Base-by-base conservation (phyloP, 2,113 vertebrate genomes). In the Choloepus hoffmanni region DNA sequence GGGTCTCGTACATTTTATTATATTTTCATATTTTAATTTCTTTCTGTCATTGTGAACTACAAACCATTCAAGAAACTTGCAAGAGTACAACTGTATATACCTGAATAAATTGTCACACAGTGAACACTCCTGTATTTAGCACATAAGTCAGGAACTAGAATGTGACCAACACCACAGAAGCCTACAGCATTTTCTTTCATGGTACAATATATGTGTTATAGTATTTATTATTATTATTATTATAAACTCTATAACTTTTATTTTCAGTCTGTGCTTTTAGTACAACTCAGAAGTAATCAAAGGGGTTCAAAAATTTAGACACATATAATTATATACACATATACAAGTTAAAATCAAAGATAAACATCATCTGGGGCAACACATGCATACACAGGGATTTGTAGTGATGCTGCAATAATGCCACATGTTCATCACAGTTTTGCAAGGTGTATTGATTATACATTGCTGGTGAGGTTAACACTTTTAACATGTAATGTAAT, bases 41-140 rank as follows among this genome's bases (percentile, higher is more conserved):
- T 45, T 84, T 76, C 14, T 76, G 43, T 89, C 89, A 7, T 48
- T 82, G 28, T 84, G 15, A 90, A 12, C 72, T 97, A 70, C n/a
- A 53, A 91, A 65, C 12, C 45, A 79, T 0, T 36, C 16, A 90
- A 67, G 14, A 86, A 87, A 43, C 4, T 5, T 89, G 14, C 1
- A 85, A 48, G 88, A 90, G 4, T n/a, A 40, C 11, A 40, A 60
- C 84, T 63, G 24, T 12, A 9, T 48, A 28, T 26, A 50, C 3
- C 36, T 73, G 8, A 74, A 83, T 21, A 85, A n/a, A 53, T 28
- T 12, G 63, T 53, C 28, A 92, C 18, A 58, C 72, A 85, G 3
- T 67, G 8, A 84, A 63, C 7, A 5, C 23, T 63, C 36, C 48
- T 73, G 10, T 76, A 50, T 74, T 89, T 24, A 70, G 1, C 26